Conservation (phyloP, 2,113 vertebrate species). For the Notarius lentiginosus region DNA sequence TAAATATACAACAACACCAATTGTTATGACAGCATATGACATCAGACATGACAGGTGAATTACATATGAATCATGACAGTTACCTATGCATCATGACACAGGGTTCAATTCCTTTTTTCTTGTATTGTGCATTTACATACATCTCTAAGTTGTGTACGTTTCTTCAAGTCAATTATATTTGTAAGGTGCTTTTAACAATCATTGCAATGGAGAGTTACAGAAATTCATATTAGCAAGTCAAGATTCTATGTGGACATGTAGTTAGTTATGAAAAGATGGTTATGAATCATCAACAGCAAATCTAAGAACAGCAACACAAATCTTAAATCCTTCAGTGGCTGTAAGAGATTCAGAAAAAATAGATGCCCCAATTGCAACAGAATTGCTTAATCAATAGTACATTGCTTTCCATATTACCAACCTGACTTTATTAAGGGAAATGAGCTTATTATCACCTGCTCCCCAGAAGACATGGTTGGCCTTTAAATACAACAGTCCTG, state of each 20-base stretch:
- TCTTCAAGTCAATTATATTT: background rate
- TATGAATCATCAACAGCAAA: background rate
- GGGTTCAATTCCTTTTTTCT: background rate
- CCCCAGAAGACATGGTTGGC: slow-evolving; percentile 17
- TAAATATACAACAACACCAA: background rate
- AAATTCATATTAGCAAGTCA: background rate
- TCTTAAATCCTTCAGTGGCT: background rate
- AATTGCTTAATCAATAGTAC: background rate
- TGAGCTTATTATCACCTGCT: slow-evolving; percentile 17
- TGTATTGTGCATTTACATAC: background rate
- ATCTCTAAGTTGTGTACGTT: background rate
- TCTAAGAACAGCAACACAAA: background rate
- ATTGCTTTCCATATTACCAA: background rate
- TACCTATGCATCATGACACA: background rate
- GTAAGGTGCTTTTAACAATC: background rate
- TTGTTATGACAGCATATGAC: background rate
- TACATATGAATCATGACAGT: background rate
- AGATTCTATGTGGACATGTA: background rate
- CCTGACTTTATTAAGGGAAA: slow-evolving; percentile 7
- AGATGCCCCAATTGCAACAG: background rate
- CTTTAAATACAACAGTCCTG: slow-evolving; percentile 13
- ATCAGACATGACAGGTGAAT: background rate
- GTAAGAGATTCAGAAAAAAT: background rate
- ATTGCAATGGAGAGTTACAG: too few species aligned
- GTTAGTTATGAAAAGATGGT: background rate